Evolutionary conservation across 1,140 invertebrate genomes (phyloP), one percentile per base, ranked within the genome.

Genomic region (Ruditapes philippinarum): DNA sequence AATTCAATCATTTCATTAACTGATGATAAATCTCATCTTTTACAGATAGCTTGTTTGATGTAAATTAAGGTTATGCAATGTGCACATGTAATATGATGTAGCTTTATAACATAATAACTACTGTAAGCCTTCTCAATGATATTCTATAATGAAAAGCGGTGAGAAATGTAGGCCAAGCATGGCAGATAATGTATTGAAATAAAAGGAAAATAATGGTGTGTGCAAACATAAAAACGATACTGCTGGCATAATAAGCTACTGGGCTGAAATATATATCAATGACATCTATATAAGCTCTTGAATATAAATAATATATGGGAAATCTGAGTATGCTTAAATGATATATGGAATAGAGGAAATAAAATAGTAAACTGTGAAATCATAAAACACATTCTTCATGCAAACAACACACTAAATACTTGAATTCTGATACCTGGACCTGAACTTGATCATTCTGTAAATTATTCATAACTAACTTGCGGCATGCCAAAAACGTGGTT

Each of bases 241-340:
- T 7, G 25, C 60, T 36, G 22, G 60, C 60, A 65, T 65, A 28
- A 65, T 14, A 65, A 65, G 60, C 60, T 19, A 65, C 33, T 9
- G 60, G n/a, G 60, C 28, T 19, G 60, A 65, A 65, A 65, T 31
- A 65, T 65, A 65, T 31, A 65, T 36, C 9, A 33, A 65, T 65
- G 28, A 65, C 33, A 65, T 65, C 60, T 65, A 70, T n/a, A n/a
- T 14, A 70, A 70, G 65, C 65, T 70, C 33, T 9, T 70, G 33
- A 40, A 38, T 70, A 70, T 0, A 11, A 70, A 62, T 49, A 49
- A 49, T n/a, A 49, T 62, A 62, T 28, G 65, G 28, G 28, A 36
- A 70, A 31, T 28, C 28, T n/a, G 33, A 70, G 65, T 38, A 70
- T 38, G 33, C n/a, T 4, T 57, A 22, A n/a, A 5, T 45, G n/a